phyloP scores from a whole-genome alignment of 2,888 invertebrate genomes.

The Anodontia alba region DNA sequence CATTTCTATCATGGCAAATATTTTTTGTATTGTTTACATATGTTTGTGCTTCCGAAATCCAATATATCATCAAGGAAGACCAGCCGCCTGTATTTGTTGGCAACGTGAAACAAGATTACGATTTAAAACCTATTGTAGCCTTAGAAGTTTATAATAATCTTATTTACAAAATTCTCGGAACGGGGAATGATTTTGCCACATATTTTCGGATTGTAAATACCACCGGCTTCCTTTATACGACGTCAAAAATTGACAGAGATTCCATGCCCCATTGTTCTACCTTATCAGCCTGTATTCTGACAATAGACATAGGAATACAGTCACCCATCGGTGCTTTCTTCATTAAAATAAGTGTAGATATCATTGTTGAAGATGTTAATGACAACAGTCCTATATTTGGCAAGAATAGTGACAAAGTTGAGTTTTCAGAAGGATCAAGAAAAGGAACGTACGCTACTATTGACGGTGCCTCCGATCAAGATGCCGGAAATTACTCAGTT shows the following conservation, averaged over 20 bases:
- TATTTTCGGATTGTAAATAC: slow-evolving; percentile 66
- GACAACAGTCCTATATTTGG: slow-evolving; percentile 75
- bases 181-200: slow-evolving; percentile 64
- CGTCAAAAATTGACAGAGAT: slow-evolving; percentile 65
- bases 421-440: slow-evolving; percentile 68
- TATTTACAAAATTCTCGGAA: slow-evolving; percentile 69
- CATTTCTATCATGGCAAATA: background rate
- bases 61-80: slow-evolving; percentile 66
- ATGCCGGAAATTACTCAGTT: slow-evolving; percentile 68
- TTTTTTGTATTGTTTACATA: slow-evolving; percentile 3
- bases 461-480: slow-evolving; percentile 68
- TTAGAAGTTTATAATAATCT: slow-evolving; percentile 65
- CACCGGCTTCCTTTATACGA: slow-evolving; percentile 63
- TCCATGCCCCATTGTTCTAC: slow-evolving; percentile 60
- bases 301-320: slow-evolving; percentile 72
- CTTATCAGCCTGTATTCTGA: slow-evolving; percentile 52
- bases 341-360: slow-evolving; percentile 69
- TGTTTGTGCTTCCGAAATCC: slow-evolving; percentile 33
- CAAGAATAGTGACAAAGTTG: slow-evolving; percentile 53
- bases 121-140: slow-evolving; percentile 62
- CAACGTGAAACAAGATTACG: slow-evolving; percentile 64
- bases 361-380: slow-evolving; percentile 73
- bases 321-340: slow-evolving; percentile 68
- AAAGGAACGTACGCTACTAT: slow-evolving; percentile 61
- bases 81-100: slow-evolving; percentile 60